phyloP scores from a whole-genome alignment of 2,888 invertebrate species.

The Alsophila aescularia region DNA sequence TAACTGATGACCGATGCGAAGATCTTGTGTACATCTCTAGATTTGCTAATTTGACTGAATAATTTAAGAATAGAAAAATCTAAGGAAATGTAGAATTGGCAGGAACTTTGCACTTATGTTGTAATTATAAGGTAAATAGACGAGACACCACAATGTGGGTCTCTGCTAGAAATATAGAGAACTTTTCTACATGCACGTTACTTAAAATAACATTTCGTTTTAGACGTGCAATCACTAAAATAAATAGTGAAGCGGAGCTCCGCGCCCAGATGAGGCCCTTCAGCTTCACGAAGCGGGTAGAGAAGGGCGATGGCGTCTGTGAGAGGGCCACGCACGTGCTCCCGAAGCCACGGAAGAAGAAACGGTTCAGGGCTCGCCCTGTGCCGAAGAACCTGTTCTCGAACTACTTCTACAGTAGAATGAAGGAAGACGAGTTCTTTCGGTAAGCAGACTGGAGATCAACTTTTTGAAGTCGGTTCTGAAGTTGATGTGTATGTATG shows the following conservation, averaged over 20 bases:
- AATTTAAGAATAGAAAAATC: too few relatives aligned
- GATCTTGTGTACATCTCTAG: too few relatives aligned
- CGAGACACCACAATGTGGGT: too few relatives aligned
- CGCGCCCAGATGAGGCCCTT: slow-evolving; percentile 87
- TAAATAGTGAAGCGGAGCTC: slow-evolving; percentile 85
- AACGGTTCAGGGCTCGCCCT: slow-evolving; percentile 87
- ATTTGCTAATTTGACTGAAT: too few relatives aligned
- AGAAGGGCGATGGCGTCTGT: slow-evolving; percentile 75
- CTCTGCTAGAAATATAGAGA: too few relatives aligned
- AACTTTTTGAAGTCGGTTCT: too few relatives aligned
- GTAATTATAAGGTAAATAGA: too few relatives aligned
- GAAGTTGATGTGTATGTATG: too few relatives aligned
- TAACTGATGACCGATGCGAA: too few relatives aligned
- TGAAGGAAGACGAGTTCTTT: slow-evolving; percentile 89
- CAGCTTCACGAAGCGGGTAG: slow-evolving; percentile 85
- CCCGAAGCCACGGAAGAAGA: slow-evolving; percentile 75
- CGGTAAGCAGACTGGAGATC: slow-evolving; percentile 68
- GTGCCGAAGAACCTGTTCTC: slow-evolving; percentile 89
- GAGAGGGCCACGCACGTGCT: slow-evolving; percentile 61
- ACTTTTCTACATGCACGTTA: too few relatives aligned
- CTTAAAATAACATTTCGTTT: slow-evolving; percentile 7
- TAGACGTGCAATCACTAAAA: slow-evolving; percentile 84
- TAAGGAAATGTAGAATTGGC: too few relatives aligned
- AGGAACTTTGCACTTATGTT: too few relatives aligned
- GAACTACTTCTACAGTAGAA: slow-evolving; percentile 88